Base-by-base conservation (phyloP, 2,888 invertebrate genomes). In the Nephrotoma appendiculata region DNA sequence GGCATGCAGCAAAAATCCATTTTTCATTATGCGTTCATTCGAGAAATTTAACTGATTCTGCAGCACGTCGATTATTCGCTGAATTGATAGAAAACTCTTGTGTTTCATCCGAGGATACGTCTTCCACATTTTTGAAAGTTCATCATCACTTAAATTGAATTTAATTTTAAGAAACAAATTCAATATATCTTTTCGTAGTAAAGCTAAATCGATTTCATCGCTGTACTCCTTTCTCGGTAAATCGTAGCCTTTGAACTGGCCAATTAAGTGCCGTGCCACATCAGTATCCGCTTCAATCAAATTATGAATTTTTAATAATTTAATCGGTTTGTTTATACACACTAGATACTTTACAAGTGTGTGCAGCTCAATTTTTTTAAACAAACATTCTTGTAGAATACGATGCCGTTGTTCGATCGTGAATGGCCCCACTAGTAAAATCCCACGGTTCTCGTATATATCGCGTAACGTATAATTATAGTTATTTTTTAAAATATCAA, bases 321-420 rank as follows among this genome's bases (percentile, higher is more conserved):
- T 71, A 5, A 93, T 89, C 7, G 89, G 89, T 86, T 91, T 91
- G 85, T 90, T 91, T 87, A 91, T 89, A 4, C 90, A 88, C 0
- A 88, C 88, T 0, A 90, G 87, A 88, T 91, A 93, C 88, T 92
- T 92, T 4, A 92, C 90, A 19, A 92, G 88, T 41, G 93, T 90
- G 71, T 90, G 89, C 5, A 93, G 88, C 87, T 89, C 88, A 3
- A 93, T 89, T 12, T 89, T 88, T 1, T 89, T 87, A 88, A 94
- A 94, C 15, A 94, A 93, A 89, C 94, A 94, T 91, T 95, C 95
- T 88, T 91, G 91, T 12, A 95, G 90, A 84, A 94, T 93, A 89
- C 92, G 92, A 87, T 93, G 93, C 88, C 95, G 94, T 89, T 95
- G 94, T 86, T 93, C 93, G n/a, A 84, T 84, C 0, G 84, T 42